These are phyloP conservation scores for Simalia tracyae DNA, from an alignment of 2,797 vertebrate genomes.

Conservation along the genomic window DNA sequence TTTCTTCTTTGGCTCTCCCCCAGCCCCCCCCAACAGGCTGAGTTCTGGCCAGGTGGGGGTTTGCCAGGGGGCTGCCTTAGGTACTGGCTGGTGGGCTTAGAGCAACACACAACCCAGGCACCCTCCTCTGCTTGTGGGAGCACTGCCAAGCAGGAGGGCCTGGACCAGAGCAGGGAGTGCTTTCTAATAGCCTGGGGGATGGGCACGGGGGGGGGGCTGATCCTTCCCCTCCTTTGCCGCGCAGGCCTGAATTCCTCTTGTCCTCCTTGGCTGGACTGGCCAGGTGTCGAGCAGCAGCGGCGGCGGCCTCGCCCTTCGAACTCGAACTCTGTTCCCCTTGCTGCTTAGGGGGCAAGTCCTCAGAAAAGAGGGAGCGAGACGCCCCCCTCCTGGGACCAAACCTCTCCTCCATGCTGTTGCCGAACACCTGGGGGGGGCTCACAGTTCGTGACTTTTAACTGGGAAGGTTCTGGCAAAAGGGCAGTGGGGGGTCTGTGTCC, in stretches of 20 bases:
- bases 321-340: too few species aligned
- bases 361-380: neutral
- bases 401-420: too few species aligned
- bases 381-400: neutral
- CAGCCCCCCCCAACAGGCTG: neutral
- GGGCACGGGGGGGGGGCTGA: too few species aligned
- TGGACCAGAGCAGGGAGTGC: neutral
- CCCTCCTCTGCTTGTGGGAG: too few species aligned
- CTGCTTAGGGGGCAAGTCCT: too few species aligned
- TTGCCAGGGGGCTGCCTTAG: too few species aligned
- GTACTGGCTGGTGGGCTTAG: too few species aligned
- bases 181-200: neutral
- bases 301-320: fast-evolving
- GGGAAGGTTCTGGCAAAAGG: neutral
- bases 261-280: neutral
- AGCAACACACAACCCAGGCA: neutral
- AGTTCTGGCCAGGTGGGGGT: neutral
- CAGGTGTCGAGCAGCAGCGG: neutral
- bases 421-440: neutral
- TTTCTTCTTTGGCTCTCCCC: neutral
- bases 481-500: neutral
- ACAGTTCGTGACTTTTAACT: neutral
- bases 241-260: neutral
- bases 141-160: neutral
- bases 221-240: neutral